Conservation (phyloP, 2,113 vertebrate genomes). For the Lepus europaeus region DNA sequence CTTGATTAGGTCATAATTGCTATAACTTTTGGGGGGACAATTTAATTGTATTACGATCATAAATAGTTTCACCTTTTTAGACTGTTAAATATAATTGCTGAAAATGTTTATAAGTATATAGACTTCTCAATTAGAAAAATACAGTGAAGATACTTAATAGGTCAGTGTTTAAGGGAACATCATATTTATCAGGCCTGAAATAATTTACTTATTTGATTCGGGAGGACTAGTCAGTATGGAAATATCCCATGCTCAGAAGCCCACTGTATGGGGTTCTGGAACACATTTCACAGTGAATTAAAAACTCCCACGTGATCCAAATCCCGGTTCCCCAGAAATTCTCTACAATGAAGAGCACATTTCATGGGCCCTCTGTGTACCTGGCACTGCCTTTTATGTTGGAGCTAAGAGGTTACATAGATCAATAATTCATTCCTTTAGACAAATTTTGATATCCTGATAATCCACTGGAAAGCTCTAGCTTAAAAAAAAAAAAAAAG, state of each 20-base stretch:
- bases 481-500: too few species aligned
- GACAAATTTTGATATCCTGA: background rate
- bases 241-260: background rate
- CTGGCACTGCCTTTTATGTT: background rate
- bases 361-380: background rate
- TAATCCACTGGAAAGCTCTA: background rate
- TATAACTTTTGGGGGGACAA: background rate
- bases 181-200: background rate
- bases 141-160: background rate
- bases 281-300: background rate
- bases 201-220: background rate
- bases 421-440: background rate
- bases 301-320: background rate
- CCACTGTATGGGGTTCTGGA: background rate
- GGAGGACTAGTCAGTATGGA: background rate
- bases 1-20: background rate
- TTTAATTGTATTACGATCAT: background rate
- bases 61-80: constrained; percentile 17
- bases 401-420: background rate
- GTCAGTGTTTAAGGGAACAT: background rate
- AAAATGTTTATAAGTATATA: background rate
- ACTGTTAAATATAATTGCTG: background rate
- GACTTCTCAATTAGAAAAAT: constrained; percentile 29
- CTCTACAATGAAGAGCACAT: background rate
- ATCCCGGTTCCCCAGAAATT: background rate